phyloP scores from a whole-genome alignment of 1,140 invertebrate genomes.

The Caerostris extrusa region DNA sequence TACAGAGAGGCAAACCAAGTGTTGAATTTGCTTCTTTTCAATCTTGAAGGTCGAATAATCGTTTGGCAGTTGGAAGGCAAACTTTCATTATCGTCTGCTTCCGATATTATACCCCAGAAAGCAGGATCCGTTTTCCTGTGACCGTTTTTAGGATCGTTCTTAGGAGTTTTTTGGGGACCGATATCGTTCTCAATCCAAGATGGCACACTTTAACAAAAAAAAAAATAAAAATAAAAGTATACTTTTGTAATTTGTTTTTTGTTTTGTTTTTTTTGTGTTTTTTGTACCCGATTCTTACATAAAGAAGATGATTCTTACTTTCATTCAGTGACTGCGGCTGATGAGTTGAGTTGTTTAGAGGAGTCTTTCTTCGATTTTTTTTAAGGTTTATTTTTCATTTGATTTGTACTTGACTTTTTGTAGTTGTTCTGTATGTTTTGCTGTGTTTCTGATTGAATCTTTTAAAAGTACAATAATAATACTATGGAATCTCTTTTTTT shows the following conservation, averaged over 20 bases:
- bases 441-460: no score
- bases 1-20: neutral
- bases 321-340: constrained; percentile 15
- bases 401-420: no score
- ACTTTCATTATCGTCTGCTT: constrained; percentile 32
- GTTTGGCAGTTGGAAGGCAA: neutral
- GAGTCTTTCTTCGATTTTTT: constrained; percentile 20
- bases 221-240: neutral
- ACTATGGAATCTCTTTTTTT: neutral
- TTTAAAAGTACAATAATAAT: neutral
- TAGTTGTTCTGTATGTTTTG: no score
- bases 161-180: neutral
- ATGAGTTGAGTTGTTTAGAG: constrained; percentile 55
- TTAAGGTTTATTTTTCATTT: neutral
- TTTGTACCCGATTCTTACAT: neutral
- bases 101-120: constrained; percentile 28
- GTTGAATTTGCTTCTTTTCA: neutral
- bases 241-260: neutral
- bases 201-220: constrained; percentile 5
- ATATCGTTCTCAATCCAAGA: constrained; percentile 26
- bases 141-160: constrained; percentile 18
- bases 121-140: neutral
- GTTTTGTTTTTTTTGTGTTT: neutral
- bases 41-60: neutral
- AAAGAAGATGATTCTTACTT: constrained; percentile 21